These are phyloP conservation scores for Prunella strophiata DNA, from an alignment of 2,797 vertebrate genomes.

Conservation along the genomic window DNA sequence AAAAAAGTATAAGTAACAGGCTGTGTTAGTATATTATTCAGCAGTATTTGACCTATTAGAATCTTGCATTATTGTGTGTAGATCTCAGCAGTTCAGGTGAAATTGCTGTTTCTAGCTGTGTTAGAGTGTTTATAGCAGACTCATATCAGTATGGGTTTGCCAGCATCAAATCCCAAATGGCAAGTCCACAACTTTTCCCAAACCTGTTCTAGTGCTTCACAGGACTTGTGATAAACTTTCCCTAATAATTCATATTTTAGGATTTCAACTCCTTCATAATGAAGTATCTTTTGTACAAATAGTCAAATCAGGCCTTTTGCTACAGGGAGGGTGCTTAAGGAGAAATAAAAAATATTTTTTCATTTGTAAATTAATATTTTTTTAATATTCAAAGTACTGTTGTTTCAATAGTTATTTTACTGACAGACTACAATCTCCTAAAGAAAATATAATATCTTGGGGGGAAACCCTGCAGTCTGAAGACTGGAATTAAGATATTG, in stretches of 20 bases:
- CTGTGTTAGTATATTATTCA: neutral
- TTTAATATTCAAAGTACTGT: neutral
- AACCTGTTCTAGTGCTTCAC: neutral
- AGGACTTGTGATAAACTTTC: neutral
- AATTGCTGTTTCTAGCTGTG: neutral
- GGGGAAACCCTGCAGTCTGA: neutral
- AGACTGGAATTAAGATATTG: neutral
- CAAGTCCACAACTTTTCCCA: neutral
- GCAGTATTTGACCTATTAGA: neutral
- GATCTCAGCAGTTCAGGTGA: neutral
- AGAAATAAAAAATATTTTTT: neutral
- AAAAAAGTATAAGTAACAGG: neutral
- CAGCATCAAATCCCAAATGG: neutral
- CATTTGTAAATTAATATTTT: neutral
- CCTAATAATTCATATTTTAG: neutral
- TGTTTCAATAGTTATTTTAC: neutral
- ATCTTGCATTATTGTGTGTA: neutral
- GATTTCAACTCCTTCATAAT: neutral
- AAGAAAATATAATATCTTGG: neutral
- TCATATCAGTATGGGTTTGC: neutral
- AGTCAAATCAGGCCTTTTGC: neutral
- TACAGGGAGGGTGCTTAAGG: neutral
- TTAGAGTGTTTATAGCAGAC: neutral
- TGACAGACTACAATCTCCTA: neutral
- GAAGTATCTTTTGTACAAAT: neutral